Evolutionary conservation across 2,113 vertebrate genomes (phyloP).

Genomic region (Nycticorax nycticorax): DNA sequence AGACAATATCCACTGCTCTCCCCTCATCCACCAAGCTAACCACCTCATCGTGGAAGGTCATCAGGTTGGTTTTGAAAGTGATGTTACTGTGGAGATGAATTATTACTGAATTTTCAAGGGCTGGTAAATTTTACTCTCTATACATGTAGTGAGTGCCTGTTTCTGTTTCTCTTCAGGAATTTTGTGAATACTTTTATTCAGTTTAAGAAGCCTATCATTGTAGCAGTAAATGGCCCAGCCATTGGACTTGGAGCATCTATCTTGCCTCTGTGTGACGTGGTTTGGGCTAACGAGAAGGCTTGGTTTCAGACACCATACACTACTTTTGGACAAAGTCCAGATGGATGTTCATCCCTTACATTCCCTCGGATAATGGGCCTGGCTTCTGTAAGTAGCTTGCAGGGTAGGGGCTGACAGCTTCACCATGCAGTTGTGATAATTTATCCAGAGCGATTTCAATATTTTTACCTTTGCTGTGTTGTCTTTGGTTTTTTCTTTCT

Average conservation of each 20-base stretch:
- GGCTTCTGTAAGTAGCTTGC: constrained; percentile 88
- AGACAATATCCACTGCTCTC: not conserved
- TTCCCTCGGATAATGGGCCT: constrained; percentile 96
- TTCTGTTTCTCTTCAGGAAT: constrained; percentile 80
- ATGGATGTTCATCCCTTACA: constrained; percentile 92
- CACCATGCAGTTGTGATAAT: not conserved
- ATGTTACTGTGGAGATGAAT: not conserved
- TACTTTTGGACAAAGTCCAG: constrained; percentile 94
- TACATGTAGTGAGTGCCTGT: constrained; percentile 52
- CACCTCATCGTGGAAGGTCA: not conserved
- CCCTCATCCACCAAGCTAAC: not conserved
- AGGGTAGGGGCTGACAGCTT: constrained; percentile 12
- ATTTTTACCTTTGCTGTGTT: not conserved
- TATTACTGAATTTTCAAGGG: not conserved
- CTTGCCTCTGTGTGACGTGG: constrained; percentile 94
- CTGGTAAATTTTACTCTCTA: constrained; percentile 3
- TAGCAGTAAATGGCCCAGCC: constrained; percentile 94
- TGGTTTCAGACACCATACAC: constrained; percentile 98
- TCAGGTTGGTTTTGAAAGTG: not conserved
- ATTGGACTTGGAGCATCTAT: constrained; percentile 94
- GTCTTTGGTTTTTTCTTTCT: not conserved
- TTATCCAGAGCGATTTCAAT: not conserved
- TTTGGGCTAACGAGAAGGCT: constrained; percentile 98
- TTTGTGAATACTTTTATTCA: constrained; percentile 98
- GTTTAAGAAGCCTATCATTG: constrained; percentile 98